Base-by-base conservation (phyloP, 1,140 invertebrate genomes). In the Pogonognathellus flavescens region DNA sequence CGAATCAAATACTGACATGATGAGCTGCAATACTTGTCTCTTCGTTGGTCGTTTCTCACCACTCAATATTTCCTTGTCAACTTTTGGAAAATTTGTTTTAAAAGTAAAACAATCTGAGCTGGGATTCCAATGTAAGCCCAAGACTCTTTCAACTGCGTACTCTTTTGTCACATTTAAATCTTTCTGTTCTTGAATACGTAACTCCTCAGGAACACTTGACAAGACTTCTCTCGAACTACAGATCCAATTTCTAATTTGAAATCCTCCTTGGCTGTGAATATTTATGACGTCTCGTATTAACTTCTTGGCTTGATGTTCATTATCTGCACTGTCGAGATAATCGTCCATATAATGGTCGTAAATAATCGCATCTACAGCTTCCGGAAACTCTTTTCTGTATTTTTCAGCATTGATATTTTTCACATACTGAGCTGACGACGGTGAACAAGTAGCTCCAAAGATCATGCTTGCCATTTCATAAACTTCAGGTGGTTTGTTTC, bases 381-480 rank as follows among this genome's bases (percentile, higher is more conserved):
- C 60, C 53, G 86, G 80, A 13, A 20, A 76, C 10, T 84, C 22
- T 8, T 80, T 72, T 25, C n/a, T 7, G 53, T 50, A 60, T 1
- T 83, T 11, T 41, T 72, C 22, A 7, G 86, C 83, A 57, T 86
- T 86, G 10, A 8, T 81, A 14, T 81, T 84, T 31, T 84, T 86
- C 0, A 82, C 66, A 18, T 57, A 25, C 22, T 83, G 60, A 0
- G 86, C 82, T 0, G 10, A 72, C 0, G 70, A 20, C 0, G 88
- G 88, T 13, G 88, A 88, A 0, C 57, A 88, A 1, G 82, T 22
- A 0, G 88, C 66, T 16, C 88, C 86, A 18, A 88, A 88, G 1
- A 85, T 84, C 72, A 84, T 84, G 0, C 82, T 72, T 0, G 11
- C 10, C 86, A 86, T 86, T 14, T 66, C 57, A 1, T 41, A 84